Conservation (phyloP, 2,888 invertebrate species). For the Sarcophaga variegata region DNA sequence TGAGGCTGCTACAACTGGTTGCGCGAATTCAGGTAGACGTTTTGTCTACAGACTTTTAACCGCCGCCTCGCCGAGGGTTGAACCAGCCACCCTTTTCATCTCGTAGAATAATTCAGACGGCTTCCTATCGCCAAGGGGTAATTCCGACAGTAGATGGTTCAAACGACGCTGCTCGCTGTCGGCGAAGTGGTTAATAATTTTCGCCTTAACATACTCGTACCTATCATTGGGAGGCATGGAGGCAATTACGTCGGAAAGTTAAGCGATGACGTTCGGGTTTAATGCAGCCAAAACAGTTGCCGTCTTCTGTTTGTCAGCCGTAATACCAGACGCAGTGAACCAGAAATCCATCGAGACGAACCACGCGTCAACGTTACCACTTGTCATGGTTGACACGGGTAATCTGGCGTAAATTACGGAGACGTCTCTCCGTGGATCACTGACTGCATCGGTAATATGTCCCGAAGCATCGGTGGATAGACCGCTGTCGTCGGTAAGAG, state of each 20-base stretch:
- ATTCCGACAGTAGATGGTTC: no score
- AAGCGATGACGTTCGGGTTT: not conserved
- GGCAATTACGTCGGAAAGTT: not conserved
- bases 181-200: constrained; percentile 6
- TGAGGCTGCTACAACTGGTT: no score
- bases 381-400: constrained; percentile 13
- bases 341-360: constrained; percentile 28
- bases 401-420: constrained; percentile 8
- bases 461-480: no score
- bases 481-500: no score
- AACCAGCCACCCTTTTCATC: no score
- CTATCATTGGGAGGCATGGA: not conserved
- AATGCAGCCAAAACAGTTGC: constrained; percentile 10
- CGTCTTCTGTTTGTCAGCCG: not conserved
- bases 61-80: no score
- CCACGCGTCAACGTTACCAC: constrained; percentile 7
- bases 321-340: constrained; percentile 4
- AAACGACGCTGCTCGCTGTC: not conserved
- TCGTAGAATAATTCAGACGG: no score
- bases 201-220: not conserved
- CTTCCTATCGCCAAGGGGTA: no score
- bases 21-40: no score
- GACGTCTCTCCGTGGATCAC: not conserved
- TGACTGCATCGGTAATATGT: no score
- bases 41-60: no score